Conservation (phyloP, 2,888 invertebrate species). For the Vannuccia rotundouncinata region DNA sequence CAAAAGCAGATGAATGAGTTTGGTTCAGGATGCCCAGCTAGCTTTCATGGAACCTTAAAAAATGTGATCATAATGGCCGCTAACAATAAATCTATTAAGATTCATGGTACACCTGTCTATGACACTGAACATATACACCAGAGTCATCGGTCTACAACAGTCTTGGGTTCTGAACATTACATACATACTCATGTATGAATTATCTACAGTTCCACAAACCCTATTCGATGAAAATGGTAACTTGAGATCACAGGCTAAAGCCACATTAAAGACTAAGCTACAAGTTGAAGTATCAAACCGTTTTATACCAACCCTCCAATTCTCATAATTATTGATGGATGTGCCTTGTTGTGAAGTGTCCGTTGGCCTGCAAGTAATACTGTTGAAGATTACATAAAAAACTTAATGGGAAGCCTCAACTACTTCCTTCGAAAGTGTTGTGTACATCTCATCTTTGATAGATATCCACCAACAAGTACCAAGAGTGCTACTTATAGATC, state of each 20-base stretch:
- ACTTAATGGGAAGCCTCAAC: slow-evolving; percentile 30
- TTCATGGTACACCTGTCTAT: too few relatives aligned
- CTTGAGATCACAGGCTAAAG: slow-evolving; percentile 37
- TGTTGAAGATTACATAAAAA: slow-evolving; percentile 39
- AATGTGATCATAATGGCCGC: too few relatives aligned
- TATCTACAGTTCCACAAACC: slow-evolving; percentile 32
- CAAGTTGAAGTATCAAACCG: slow-evolving; percentile 37
- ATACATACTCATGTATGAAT: slow-evolving; percentile 38
- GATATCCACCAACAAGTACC: slow-evolving; percentile 40
- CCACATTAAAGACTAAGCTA: slow-evolving; percentile 36
- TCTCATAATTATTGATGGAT: slow-evolving; percentile 35
- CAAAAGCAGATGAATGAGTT: too few relatives aligned
- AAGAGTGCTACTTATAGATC: slow-evolving; percentile 38
- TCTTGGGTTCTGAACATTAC: slow-evolving; percentile 17
- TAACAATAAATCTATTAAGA: too few relatives aligned
- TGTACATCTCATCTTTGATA: slow-evolving; percentile 40
- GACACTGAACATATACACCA: too few relatives aligned
- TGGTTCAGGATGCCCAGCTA: too few relatives aligned
- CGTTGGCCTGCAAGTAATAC: slow-evolving; percentile 37
- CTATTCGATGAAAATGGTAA: slow-evolving; percentile 37
- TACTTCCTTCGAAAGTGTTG: slow-evolving; percentile 16
- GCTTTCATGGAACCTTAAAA: too few relatives aligned
- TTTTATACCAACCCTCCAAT: not conserved
- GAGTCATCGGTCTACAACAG: slow-evolving; percentile 35
- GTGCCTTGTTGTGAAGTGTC: slow-evolving; percentile 36